These are phyloP conservation scores for Pedicia rivosa DNA, from an alignment of 2,888 invertebrate genomes.

Conservation along the genomic window DNA sequence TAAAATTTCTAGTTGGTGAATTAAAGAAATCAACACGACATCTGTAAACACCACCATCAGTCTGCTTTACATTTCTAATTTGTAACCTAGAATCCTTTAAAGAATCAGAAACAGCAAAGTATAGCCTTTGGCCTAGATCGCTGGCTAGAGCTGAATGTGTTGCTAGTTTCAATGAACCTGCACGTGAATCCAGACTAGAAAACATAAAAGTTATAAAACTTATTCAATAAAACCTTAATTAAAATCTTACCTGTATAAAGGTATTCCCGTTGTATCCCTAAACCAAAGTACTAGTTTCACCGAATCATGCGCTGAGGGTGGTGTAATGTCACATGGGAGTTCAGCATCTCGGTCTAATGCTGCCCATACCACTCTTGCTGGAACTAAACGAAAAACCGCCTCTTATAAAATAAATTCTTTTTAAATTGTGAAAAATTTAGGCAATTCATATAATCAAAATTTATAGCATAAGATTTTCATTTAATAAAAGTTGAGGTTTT, in stretches of 20 bases:
- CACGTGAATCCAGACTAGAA: slow-evolving; percentile 61
- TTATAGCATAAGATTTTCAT: too few species aligned
- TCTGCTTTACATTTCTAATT: slow-evolving; percentile 50
- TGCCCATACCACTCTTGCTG: slow-evolving; percentile 55
- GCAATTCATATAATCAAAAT: too few species aligned
- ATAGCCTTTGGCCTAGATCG: slow-evolving; percentile 57
- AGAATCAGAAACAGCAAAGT: slow-evolving; percentile 55
- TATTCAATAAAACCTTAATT: not conserved
- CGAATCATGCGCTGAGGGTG: slow-evolving; percentile 48
- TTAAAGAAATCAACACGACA: slow-evolving; percentile 81
- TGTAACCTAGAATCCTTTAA: slow-evolving; percentile 57
- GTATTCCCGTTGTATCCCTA: slow-evolving; percentile 70
- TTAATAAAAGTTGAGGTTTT: too few species aligned
- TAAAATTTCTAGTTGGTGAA: slow-evolving; percentile 74
- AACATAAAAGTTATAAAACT: slow-evolving; percentile 9
- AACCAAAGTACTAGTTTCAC: slow-evolving; percentile 83
- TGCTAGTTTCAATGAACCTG: slow-evolving; percentile 44
- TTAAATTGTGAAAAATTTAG: too few species aligned
- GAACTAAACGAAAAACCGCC: slow-evolving; percentile 39
- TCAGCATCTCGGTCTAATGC: slow-evolving; percentile 58
- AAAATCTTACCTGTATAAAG: slow-evolving; percentile 62
- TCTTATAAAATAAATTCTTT: too few species aligned
- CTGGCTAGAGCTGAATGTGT: slow-evolving; percentile 65
- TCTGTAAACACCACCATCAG: slow-evolving; percentile 71
- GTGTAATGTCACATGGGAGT: slow-evolving; percentile 69